Conservation (phyloP, 2,888 invertebrate genomes). For the Harpagoxenus sublaevis region DNA sequence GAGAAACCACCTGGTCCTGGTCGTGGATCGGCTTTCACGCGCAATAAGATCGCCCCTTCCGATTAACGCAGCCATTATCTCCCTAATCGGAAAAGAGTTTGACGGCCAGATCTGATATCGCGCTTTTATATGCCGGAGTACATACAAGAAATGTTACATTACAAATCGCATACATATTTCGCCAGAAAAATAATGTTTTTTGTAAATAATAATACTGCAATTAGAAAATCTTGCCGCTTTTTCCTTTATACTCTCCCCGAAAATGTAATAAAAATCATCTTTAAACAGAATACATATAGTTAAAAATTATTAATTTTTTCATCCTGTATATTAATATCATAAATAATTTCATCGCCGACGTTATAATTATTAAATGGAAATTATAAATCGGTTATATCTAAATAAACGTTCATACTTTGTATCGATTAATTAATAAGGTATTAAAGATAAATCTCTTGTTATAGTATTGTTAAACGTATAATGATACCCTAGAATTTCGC, state of each 20-base stretch:
- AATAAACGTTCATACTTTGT: not conserved
- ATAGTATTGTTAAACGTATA: not conserved
- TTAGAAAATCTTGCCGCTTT: not conserved
- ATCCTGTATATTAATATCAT: not conserved
- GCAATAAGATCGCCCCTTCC: slow-evolving; percentile 84
- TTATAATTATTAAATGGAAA: not conserved
- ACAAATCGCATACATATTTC: not conserved
- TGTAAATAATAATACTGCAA: not conserved
- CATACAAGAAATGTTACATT: not conserved
- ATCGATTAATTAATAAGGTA: not conserved
- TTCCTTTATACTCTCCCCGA: not conserved
- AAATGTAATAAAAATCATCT: not conserved
- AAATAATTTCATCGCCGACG: not conserved
- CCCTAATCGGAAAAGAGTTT: slow-evolving; percentile 84
- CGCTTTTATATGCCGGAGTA: not conserved
- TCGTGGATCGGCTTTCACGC: slow-evolving; percentile 83
- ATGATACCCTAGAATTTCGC: not conserved
- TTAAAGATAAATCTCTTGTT: not conserved
- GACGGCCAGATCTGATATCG: slow-evolving; percentile 57
- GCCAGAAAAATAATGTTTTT: not conserved
- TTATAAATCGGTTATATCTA: not conserved
- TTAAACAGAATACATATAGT: not conserved
- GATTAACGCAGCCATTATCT: slow-evolving; percentile 83
- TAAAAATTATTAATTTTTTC: not conserved
- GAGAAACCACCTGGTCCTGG: slow-evolving; percentile 83